phyloP scores from a whole-genome alignment of 2,113 vertebrate genomes.

The Himantopus leucocephalus region DNA sequence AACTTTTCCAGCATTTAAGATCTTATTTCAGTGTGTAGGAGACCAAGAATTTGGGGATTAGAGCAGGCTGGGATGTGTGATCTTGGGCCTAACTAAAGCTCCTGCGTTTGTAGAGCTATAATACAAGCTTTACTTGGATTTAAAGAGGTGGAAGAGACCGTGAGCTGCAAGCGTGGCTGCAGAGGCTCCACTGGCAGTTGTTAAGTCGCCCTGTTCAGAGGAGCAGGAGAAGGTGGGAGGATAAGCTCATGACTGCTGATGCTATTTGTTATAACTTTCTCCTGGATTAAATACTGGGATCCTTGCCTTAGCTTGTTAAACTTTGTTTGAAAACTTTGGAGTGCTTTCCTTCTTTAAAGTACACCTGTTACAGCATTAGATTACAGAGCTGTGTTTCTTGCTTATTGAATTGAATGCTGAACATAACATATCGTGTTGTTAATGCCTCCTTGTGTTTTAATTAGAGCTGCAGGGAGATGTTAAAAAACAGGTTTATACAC shows the following conservation, averaged over 20 bases:
- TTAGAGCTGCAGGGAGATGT: conserved; percentile 18
- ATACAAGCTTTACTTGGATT: neutral
- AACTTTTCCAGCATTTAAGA: neutral
- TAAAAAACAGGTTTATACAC: conserved; percentile 20
- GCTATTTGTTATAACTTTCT: neutral
- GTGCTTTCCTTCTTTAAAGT: neutral
- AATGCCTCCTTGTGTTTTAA: conserved; percentile 27
- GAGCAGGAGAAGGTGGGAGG: conserved; percentile 34
- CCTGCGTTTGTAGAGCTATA: neutral
- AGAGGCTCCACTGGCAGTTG: neutral
- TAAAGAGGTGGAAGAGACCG: neutral
- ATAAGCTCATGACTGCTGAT: conserved; percentile 29
- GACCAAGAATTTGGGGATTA: neutral
- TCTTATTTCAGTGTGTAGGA: neutral
- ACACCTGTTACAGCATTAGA: conserved; percentile 10
- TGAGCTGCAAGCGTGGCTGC: neutral
- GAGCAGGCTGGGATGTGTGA: neutral
- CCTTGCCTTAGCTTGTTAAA: conserved; percentile 18
- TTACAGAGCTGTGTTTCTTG: neutral
- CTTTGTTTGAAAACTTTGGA: neutral
- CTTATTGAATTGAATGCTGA: neutral
- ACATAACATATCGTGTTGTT: neutral
- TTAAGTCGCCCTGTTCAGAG: neutral
- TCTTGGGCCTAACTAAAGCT: neutral
- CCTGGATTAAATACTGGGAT: neutral